Evolutionary conservation across 2,113 vertebrate species (phyloP), one percentile per base, ranked within the genome.

Genomic region (Campylorhamphus procurvoides): DNA sequence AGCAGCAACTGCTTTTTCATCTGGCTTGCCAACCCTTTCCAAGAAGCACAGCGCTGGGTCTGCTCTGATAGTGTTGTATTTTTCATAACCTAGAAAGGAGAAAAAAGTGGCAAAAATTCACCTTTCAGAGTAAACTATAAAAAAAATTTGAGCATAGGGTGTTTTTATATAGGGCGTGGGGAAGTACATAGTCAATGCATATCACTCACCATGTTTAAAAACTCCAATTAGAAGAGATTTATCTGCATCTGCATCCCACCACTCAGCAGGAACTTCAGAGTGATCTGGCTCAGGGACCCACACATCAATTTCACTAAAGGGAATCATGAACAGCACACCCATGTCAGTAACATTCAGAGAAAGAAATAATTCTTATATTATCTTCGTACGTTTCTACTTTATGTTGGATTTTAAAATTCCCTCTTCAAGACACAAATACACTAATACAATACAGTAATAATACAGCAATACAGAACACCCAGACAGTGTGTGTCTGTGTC

Each of bases 1-100:
- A 0, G 99, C 99, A 87, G 99, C 99, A 44, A 99, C 99, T 68
- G 99, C 99, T 95, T 99, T 99, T 58, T 99, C 99, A 68, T 99
- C 99, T 10, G 99, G 99, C 94, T 99, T 98, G 33, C 99, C 99
- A 81, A 99, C 99, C 33, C 99, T 98, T 80, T 99, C 99, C 97
- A 99, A 97, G 96, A 99, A 99, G 97, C 99, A 99, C 63, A 99
- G 97, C 1, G 98, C 98, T 10, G 99, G 98, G 94, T 99, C 99
- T 90, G 99, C 99, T 92, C 99, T 98, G 82, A 99, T 98, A 27
- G 99, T 99, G 98, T 99, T 99, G 94, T 99, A 99, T 96, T 99
- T 99, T 97, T 99, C 99, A 97, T 99, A 99, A 96, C 99, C 99
- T 99, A 87, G 2, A 74, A 92, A 52, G 33, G 84, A 84, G 23